A percentile compares a stretch with the other conserved stretches of the same genome.
These are phyloP conservation scores for Papilio polyxenes DNA, from an alignment of 1,140 invertebrate species.

Conservation along the genomic window DNA sequence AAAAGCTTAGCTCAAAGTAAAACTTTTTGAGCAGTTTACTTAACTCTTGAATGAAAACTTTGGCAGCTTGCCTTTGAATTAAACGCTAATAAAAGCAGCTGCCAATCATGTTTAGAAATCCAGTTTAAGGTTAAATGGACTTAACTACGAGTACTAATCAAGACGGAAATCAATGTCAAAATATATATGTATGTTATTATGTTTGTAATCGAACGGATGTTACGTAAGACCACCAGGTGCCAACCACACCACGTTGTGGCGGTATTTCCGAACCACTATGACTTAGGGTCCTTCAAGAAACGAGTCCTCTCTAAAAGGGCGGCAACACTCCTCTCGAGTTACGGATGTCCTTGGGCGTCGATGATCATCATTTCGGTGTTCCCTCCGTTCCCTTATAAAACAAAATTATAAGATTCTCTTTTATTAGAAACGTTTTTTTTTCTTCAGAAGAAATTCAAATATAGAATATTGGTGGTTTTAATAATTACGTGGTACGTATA, in stretches of 20 bases:
- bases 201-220: too few relatives aligned
- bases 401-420: neutral
- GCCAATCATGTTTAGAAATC: slow-evolving; percentile 9
- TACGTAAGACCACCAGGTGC: too few relatives aligned
- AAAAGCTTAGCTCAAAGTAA: slow-evolving; percentile 9
- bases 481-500: neutral
- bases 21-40: slow-evolving; percentile 11
- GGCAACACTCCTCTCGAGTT: too few relatives aligned
- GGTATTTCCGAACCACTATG: too few relatives aligned
- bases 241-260: too few relatives aligned
- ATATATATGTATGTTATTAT: neutral
- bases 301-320: too few relatives aligned
- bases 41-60: slow-evolving; percentile 20
- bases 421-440: neutral
- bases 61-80: neutral
- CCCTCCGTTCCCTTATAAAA: too few relatives aligned
- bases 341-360: too few relatives aligned
- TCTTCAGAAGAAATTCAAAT: neutral
- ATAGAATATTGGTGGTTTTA: too few relatives aligned
- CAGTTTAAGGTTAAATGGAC: neutral
- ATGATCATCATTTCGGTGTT: too few relatives aligned
- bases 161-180: neutral
- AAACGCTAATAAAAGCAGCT: neutral
- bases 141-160: neutral
- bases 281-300: too few relatives aligned